These are phyloP conservation scores for Etheostoma cragini DNA, from an alignment of 2,113 vertebrate species.

Conservation along the genomic window DNA sequence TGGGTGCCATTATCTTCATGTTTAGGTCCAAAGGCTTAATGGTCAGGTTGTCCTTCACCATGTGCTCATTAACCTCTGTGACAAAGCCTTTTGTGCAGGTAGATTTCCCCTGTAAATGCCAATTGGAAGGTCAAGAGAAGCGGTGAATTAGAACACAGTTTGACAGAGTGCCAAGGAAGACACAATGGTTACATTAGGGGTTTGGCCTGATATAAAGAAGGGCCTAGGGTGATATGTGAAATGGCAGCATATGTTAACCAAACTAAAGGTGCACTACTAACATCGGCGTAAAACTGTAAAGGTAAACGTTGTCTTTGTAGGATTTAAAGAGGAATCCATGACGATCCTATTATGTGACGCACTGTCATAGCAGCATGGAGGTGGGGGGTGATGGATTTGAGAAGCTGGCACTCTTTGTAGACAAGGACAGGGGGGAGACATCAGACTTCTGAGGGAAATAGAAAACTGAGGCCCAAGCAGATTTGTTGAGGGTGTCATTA, in stretches of 20 bases:
- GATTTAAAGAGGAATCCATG: slow-evolving; percentile 23
- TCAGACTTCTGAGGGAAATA: slow-evolving; percentile 47
- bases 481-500: slow-evolving; percentile 64
- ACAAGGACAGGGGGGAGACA: slow-evolving; percentile 42
- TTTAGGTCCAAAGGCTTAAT: slow-evolving; percentile 57
- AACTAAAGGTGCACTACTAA: slow-evolving; percentile 26
- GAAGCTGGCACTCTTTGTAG: slow-evolving; percentile 36
- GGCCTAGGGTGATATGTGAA: not conserved
- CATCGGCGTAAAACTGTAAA: not conserved
- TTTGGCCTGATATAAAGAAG: slow-evolving; percentile 4
- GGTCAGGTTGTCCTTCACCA: slow-evolving; percentile 59
- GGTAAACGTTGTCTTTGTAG: not conserved
- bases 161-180: slow-evolving; percentile 45
- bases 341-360: slow-evolving; percentile 1
- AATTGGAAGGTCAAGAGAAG: slow-evolving; percentile 59
- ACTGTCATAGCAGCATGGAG: not conserved
- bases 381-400: slow-evolving; percentile 1
- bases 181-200: slow-evolving; percentile 30
- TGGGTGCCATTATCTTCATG: slow-evolving; percentile 55
- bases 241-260: not conserved
- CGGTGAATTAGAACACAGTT: slow-evolving; percentile 8
- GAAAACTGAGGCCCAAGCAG: slow-evolving; percentile 40
- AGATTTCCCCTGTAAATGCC: slow-evolving; percentile 60
- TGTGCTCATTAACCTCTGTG: slow-evolving; percentile 69
- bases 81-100: slow-evolving; percentile 67